A percentile compares a stretch with the other conserved stretches of the same genome.
Evolutionary conservation across 2,113 vertebrate genomes (phyloP).

Genomic region (Hippocampus guttulatus): DNA sequence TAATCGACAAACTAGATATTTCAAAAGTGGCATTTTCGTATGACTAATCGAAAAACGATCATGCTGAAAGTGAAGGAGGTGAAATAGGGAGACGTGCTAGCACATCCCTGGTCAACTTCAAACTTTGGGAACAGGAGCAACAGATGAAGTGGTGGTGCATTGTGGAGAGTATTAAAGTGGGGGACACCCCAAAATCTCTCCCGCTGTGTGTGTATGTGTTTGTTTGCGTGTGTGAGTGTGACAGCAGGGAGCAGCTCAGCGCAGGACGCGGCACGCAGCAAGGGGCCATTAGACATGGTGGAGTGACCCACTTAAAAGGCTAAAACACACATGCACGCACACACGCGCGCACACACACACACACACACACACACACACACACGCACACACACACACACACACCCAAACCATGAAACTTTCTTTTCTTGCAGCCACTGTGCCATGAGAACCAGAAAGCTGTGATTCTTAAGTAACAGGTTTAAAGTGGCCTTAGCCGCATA

Average conservation of each 20-base stretch:
- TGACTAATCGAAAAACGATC: not conserved
- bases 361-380: not conserved
- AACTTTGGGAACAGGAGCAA: conserved; percentile 67
- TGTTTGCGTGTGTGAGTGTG: conserved; percentile 59
- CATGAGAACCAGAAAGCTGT: conserved; percentile 69
- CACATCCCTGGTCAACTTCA: conserved; percentile 67
- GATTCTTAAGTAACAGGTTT: conserved; percentile 58
- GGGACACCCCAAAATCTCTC: conserved; percentile 72
- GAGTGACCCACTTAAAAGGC: conserved; percentile 78
- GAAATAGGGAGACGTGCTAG: conserved; percentile 30
- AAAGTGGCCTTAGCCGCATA: conserved; percentile 58
- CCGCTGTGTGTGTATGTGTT: conserved; percentile 54
- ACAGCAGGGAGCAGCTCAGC: conserved; percentile 70
- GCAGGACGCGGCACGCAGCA: conserved; percentile 73
- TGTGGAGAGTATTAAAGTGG: conserved; percentile 69
- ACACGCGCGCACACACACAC: not conserved
- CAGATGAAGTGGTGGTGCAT: conserved; percentile 68
- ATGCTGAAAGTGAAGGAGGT: conserved; percentile 3
- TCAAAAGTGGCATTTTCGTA: conserved; percentile 4
- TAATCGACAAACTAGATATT: not conserved
- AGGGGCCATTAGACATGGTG: conserved; percentile 81
- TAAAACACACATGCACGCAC: not conserved
- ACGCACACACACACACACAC: conserved; percentile 1
- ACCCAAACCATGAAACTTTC: conserved; percentile 53
- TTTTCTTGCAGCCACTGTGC: conserved; percentile 58